Conservation (phyloP, 1,140 invertebrate genomes). For the Bicyclus anynana region DNA sequence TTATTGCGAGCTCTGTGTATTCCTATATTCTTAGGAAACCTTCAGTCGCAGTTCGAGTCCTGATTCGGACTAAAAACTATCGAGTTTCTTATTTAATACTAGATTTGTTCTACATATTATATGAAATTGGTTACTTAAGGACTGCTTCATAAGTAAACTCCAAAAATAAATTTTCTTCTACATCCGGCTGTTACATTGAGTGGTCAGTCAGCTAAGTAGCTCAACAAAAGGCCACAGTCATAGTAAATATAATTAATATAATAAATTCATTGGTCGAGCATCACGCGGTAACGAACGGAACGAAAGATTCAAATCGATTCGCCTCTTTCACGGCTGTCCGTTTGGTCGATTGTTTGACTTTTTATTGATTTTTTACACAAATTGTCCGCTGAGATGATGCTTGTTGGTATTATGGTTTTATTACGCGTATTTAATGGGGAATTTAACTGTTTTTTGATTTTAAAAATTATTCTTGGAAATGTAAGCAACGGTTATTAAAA, state of each 20-base stretch:
- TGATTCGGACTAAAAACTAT: no score
- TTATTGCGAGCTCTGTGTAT: no score
- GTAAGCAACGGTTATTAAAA: no score
- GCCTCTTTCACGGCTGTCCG: slow-evolving; percentile 38
- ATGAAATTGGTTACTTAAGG: no score
- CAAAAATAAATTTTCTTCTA: no score
- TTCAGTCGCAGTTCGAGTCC: no score
- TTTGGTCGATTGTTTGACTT: slow-evolving; percentile 32
- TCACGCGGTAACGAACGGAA: slow-evolving; percentile 41
- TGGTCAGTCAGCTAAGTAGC: not conserved
- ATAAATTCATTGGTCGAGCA: slow-evolving; percentile 15
- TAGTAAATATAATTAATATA: slow-evolving; percentile 9
- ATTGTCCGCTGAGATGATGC: slow-evolving; percentile 20
- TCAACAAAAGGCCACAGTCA: not conserved
- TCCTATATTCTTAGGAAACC: no score
- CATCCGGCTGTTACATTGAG: no score
- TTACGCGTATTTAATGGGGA: not conserved
- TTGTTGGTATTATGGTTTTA: slow-evolving; percentile 16
- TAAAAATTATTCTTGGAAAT: not conserved
- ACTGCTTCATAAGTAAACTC: no score
- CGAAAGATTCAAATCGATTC: slow-evolving; percentile 40
- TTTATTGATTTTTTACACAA: slow-evolving; percentile 38
- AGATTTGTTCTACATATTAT: no score
- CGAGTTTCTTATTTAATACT: no score
- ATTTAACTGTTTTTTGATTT: not conserved